Percentiles rank a stretch among this genome's conserved stretches.
Evolutionary conservation across 2,888 invertebrate species (phyloP).

Genomic region (Trichopoda pennipes): DNA sequence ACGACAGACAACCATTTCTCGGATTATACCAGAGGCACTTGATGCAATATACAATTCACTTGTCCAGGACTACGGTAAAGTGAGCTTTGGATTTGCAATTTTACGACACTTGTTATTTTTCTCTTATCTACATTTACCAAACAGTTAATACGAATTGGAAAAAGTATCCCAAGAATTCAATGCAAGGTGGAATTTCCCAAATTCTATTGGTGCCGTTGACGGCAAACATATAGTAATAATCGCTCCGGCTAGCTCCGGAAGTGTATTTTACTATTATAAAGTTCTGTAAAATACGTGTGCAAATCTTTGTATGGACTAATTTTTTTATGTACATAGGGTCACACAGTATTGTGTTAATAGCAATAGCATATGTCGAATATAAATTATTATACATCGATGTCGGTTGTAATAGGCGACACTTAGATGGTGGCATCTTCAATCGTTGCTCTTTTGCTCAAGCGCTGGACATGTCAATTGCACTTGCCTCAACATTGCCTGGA

Average conservation of each 20-base stretch:
- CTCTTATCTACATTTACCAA: too few relatives aligned
- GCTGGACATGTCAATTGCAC: too few relatives aligned
- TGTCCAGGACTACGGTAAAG: background rate
- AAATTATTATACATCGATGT: too few relatives aligned
- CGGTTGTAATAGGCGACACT: background rate
- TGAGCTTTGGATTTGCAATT: constrained; percentile 7
- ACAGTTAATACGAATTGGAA: too few relatives aligned
- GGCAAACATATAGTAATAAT: too few relatives aligned
- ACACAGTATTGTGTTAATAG: too few relatives aligned
- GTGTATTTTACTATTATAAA: constrained; percentile 21
- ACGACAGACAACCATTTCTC: constrained; percentile 20
- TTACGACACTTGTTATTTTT: background rate
- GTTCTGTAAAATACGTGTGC: background rate
- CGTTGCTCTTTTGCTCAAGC: background rate
- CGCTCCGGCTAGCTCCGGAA: constrained; percentile 8
- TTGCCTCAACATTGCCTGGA: constrained; percentile 13
- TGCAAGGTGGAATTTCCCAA: too few relatives aligned
- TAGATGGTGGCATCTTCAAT: too few relatives aligned
- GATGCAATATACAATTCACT: constrained; percentile 19
- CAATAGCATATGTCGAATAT: background rate
- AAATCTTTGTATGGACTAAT: background rate
- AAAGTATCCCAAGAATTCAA: too few relatives aligned
- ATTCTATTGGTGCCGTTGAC: too few relatives aligned
- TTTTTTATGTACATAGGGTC: too few relatives aligned
- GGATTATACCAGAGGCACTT: too few relatives aligned